Conservation (phyloP, 1,140 invertebrate species). For the Rhynchophorus ferrugineus region DNA sequence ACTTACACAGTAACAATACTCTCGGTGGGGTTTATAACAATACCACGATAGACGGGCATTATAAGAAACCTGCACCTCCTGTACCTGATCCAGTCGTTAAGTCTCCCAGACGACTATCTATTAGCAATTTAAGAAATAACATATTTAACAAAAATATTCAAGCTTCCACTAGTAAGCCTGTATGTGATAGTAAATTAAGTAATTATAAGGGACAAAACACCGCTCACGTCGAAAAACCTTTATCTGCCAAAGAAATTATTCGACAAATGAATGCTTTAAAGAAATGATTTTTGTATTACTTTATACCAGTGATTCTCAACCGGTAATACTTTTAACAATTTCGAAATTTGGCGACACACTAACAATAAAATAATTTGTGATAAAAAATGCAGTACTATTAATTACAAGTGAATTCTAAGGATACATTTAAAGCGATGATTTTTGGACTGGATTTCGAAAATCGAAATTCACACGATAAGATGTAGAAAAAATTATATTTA, state of each 20-base stretch:
- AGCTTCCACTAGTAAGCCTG: constrained; percentile 15
- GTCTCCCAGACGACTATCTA: constrained; percentile 25
- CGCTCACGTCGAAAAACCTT: neutral
- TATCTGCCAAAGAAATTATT: constrained; percentile 33
- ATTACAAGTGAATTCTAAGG: too few species aligned
- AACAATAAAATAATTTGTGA: too few species aligned
- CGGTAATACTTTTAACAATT: too few species aligned
- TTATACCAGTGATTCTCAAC: neutral
- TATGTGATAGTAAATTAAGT: neutral
- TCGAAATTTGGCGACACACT: too few species aligned
- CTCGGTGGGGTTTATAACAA: neutral
- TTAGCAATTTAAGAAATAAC: constrained; percentile 43
- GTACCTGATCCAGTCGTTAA: constrained; percentile 1
- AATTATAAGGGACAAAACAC: neutral
- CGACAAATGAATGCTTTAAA: constrained; percentile 26
- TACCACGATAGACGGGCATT: neutral
- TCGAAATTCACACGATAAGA: too few species aligned
- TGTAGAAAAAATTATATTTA: too few species aligned
- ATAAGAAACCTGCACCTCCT: neutral
- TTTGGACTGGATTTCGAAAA: too few species aligned
- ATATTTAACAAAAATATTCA: constrained; percentile 38
- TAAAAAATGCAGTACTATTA: too few species aligned
- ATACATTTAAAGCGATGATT: too few species aligned
- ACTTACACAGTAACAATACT: neutral
- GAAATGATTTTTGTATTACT: neutral